Evolutionary conservation across 2,888 invertebrate genomes (phyloP), one percentile per base, ranked within the genome.

Genomic region (Drosophila differens): DNA sequence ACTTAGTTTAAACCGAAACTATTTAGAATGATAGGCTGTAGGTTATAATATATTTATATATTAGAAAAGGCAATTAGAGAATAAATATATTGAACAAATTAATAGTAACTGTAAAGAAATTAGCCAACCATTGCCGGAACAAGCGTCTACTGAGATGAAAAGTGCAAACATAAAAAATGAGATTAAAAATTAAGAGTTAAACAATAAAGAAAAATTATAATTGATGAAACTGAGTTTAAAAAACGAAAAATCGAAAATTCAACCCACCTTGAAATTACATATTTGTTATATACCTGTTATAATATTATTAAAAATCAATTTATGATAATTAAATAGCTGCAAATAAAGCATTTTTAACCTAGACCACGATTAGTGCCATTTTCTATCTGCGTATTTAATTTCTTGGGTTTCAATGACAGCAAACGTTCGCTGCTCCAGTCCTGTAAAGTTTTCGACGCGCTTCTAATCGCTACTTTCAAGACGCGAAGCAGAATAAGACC

Each of bases 201-300:
- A 74, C 70, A 64, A 63, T 62, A 63, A 66, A 73, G 67, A 66
- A 35, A 53, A 82, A 64, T 79, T 72, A 76, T 69, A 81, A 77
- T 86, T 81, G 69, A 80, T 73, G 79, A 85, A 86, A 89, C 83
- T 87, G 90, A 86, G 90, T 89, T 86, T 85, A 78, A 84, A 84
- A 85, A 87, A 89, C 88, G 78, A 86, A 86, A 91, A 91, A 92
- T 88, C 87, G 91, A 91, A 91, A 90, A 91, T 86, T 91, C 91
- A 91, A 88, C 91, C 92, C 92, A 91, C 91, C 91, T 91, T 91
- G 87, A 91, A 89, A 92, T 91, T 92, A 91, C 92, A 91, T 91
- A 91, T 92, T 92, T 90, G 92, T 91, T 92, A 91, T 91, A 92
- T 91, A 91, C 90, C 91, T 91, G 92, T 90, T 91, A 85, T 79